These are phyloP conservation scores for Pseudanteris insignis DNA, from an alignment of 2,888 invertebrate genomes.

Conservation along the genomic window DNA sequence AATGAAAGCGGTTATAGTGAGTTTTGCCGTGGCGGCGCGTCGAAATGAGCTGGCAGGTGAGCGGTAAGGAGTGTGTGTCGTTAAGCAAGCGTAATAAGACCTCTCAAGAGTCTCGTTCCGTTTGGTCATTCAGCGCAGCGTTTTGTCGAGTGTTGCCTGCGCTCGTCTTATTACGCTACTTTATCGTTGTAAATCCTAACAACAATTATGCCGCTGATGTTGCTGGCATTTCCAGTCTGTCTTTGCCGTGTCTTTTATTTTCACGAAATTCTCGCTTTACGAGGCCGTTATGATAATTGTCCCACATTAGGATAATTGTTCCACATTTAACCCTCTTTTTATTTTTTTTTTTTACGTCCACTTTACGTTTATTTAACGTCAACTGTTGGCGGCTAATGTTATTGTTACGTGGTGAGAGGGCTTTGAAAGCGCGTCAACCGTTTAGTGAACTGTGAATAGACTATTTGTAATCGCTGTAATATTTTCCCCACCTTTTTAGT, in stretches of 20 bases:
- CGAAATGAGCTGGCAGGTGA: conserved; percentile 40
- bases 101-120: conserved; percentile 33
- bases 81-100: conserved; percentile 39
- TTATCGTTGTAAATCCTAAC: conserved; percentile 39
- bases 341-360: too few relatives aligned
- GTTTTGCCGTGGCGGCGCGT: conserved; percentile 17
- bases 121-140: conserved; percentile 36
- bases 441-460: too few relatives aligned
- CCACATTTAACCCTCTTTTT: not conserved
- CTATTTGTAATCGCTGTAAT: too few relatives aligned
- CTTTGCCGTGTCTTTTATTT: conserved; percentile 23
- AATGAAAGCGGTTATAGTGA: conserved; percentile 26
- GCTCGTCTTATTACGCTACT: conserved; percentile 30
- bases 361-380: not conserved
- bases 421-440: too few relatives aligned
- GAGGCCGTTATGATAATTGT: conserved; percentile 22
- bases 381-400: not conserved
- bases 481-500: too few relatives aligned
- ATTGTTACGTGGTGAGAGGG: not conserved
- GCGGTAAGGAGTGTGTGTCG: conserved; percentile 28
- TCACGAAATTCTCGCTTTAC: conserved; percentile 13
- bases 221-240: conserved; percentile 11
- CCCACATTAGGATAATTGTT: conserved; percentile 17
- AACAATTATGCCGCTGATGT: conserved; percentile 32
- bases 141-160: conserved; percentile 32